These are phyloP conservation scores for Callopanchax toddi DNA, from an alignment of 2,113 vertebrate genomes.

Conservation along the genomic window DNA sequence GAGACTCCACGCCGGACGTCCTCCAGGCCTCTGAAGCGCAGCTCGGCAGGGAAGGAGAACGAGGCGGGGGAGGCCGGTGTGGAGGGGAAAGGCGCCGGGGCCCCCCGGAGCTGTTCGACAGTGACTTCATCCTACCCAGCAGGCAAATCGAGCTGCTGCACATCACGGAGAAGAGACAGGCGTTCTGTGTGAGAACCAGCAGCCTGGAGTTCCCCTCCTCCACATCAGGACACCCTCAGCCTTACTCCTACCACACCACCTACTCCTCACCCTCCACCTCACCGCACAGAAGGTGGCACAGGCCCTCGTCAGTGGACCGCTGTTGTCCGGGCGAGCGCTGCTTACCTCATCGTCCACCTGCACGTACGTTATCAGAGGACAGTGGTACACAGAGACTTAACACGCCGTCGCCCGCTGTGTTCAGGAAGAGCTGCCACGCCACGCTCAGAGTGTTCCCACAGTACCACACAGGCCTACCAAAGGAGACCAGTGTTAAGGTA, in stretches of 20 bases:
- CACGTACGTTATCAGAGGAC: constrained; percentile 81
- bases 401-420: constrained; percentile 61
- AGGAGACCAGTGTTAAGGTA: constrained; percentile 91
- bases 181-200: constrained; percentile 89
- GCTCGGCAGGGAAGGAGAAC: constrained; percentile 16
- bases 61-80: constrained; percentile 27
- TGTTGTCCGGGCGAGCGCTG: constrained; percentile 69
- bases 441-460: constrained; percentile 86
- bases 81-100: constrained; percentile 44
- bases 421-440: constrained; percentile 77
- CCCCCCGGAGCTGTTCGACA: constrained; percentile 82
- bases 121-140: constrained; percentile 90
- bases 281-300: constrained; percentile 70
- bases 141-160: constrained; percentile 89
- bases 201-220: constrained; percentile 87
- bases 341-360: constrained; percentile 50
- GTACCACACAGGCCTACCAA: constrained; percentile 87
- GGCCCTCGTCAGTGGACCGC: constrained; percentile 84
- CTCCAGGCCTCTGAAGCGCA: constrained; percentile 82
- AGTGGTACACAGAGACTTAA: constrained; percentile 81
- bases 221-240: constrained; percentile 64
- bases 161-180: constrained; percentile 90
- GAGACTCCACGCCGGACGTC: constrained; percentile 84
- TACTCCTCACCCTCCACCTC: constrained; percentile 69
- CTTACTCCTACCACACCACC: constrained; percentile 70